A percentile compares a stretch with the other conserved stretches of the same genome.
Evolutionary conservation across 2,888 invertebrate species (phyloP).

Genomic region (Icerya purchasi): DNA sequence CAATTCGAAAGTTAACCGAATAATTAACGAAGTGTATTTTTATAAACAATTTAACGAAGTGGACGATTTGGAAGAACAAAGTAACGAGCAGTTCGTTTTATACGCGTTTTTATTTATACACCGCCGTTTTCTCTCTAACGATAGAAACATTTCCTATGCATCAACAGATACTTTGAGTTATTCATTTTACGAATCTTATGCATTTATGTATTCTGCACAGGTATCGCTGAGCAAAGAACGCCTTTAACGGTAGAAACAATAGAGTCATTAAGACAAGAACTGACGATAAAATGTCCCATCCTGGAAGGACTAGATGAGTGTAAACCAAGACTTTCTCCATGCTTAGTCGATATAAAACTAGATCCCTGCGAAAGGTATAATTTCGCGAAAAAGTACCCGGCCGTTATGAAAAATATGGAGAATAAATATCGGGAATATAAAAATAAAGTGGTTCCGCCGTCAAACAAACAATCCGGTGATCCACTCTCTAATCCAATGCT

Average conservation of each 20-base stretch:
- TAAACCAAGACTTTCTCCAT: constrained; percentile 40
- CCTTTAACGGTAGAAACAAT: constrained; percentile 4
- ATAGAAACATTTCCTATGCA: too few relatives aligned
- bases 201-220: too few relatives aligned
- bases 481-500: constrained; percentile 1
- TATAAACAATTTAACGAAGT: too few relatives aligned
- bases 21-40: constrained; percentile 25
- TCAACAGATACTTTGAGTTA: too few relatives aligned
- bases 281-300: constrained; percentile 8
- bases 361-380: constrained; percentile 59
- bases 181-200: too few relatives aligned
- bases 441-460: constrained; percentile 2
- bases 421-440: constrained; percentile 1
- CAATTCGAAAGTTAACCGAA: constrained; percentile 32
- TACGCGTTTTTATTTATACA: too few relatives aligned
- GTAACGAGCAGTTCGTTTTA: too few relatives aligned
- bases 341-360: constrained; percentile 53
- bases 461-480: constrained; percentile 6
- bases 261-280: constrained; percentile 1
- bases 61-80: too few relatives aligned
- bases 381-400: constrained; percentile 8
- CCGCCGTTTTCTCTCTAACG: too few relatives aligned
- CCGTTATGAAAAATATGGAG: not conserved
- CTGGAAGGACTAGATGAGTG: constrained; percentile 28
- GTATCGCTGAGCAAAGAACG: too few relatives aligned